A percentile compares a stretch with the other conserved stretches of the same genome.
Evolutionary conservation across 2,888 invertebrate genomes (phyloP).

Genomic region (Diarsia rubi): DNA sequence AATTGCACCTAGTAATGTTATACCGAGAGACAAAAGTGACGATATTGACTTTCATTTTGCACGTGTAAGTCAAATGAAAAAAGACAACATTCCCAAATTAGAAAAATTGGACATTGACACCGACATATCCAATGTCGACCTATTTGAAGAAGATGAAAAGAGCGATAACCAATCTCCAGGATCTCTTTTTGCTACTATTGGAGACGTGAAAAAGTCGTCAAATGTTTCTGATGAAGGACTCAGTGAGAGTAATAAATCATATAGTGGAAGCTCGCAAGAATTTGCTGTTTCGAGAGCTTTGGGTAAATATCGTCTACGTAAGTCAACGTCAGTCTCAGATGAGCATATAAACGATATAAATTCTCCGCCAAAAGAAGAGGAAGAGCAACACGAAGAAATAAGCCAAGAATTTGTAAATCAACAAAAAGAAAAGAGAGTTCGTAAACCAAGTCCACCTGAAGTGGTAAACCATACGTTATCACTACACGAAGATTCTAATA

Average conservation of each 20-base stretch:
- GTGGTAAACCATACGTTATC: conserved; percentile 78
- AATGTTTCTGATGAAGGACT: conserved; percentile 91
- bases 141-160: conserved; percentile 91
- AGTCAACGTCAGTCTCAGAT: conserved; percentile 93
- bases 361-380: conserved; percentile 82
- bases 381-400: conserved; percentile 74
- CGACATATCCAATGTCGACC: conserved; percentile 91
- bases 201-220: conserved; percentile 93
- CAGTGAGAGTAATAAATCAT: conserved; percentile 89
- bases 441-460: conserved; percentile 84
- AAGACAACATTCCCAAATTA: conserved; percentile 86
- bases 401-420: conserved; percentile 73
- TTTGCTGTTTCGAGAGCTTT: conserved; percentile 96
- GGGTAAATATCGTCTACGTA: conserved; percentile 94
- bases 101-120: conserved; percentile 91
- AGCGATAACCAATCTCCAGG: conserved; percentile 92
- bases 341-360: conserved; percentile 91
- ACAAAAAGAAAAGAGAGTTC: conserved; percentile 79
- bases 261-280: conserved; percentile 94
- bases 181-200: conserved; percentile 94
- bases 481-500: conserved; percentile 87
- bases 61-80: conserved; percentile 89
- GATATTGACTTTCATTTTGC: conserved; percentile 90
- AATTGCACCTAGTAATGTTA: conserved; percentile 64
- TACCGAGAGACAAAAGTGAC: conserved; percentile 88